Percentiles rank a stretch among this genome's conserved stretches.
These are phyloP conservation scores for Saccostrea cuccullata DNA, from an alignment of 1,140 invertebrate species.

Conservation along the genomic window DNA sequence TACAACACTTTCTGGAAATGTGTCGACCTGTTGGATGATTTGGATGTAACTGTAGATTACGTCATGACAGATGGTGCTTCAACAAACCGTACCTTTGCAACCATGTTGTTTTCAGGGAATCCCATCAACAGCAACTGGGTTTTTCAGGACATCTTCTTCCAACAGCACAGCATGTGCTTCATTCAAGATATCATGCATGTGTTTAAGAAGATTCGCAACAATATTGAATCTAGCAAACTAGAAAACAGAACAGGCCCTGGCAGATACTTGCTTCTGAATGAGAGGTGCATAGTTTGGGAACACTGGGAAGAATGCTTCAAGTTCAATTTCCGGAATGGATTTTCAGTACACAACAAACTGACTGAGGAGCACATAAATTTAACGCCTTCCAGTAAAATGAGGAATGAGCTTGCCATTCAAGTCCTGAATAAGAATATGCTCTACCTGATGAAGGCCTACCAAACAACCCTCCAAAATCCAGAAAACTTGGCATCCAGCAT, in stretches of 20 bases:
- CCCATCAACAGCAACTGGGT: slow-evolving; percentile 42
- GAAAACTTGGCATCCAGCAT: slow-evolving; percentile 22
- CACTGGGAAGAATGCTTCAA: slow-evolving; percentile 48
- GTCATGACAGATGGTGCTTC: slow-evolving; percentile 56
- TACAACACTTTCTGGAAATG: slow-evolving; percentile 56
- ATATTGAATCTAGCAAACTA: slow-evolving; percentile 46
- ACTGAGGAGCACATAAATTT: slow-evolving; percentile 54
- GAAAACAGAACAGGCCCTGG: slow-evolving; percentile 13
- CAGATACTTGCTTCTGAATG: slow-evolving; percentile 45
- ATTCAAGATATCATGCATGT: slow-evolving; percentile 57
- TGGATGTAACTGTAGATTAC: slow-evolving; percentile 54
- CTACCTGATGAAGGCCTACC: slow-evolving; percentile 53
- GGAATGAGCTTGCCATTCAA: slow-evolving; percentile 52
- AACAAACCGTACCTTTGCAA: slow-evolving; percentile 50
- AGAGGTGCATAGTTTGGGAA: slow-evolving; percentile 47
- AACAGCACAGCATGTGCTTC: slow-evolving; percentile 35
- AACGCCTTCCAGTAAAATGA: slow-evolving; percentile 56
- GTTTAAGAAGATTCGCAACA: slow-evolving; percentile 49
- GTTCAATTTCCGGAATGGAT: slow-evolving; percentile 47
- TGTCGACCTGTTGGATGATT: slow-evolving; percentile 56
- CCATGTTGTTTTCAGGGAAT: slow-evolving; percentile 46
- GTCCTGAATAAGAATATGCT: slow-evolving; percentile 53
- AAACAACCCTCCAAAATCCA: slow-evolving; percentile 48
- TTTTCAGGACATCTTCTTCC: slow-evolving; percentile 43
- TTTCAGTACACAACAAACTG: slow-evolving; percentile 46